These are phyloP conservation scores for Papilio polyxenes DNA, from an alignment of 1,140 invertebrate species.

Conservation along the genomic window DNA sequence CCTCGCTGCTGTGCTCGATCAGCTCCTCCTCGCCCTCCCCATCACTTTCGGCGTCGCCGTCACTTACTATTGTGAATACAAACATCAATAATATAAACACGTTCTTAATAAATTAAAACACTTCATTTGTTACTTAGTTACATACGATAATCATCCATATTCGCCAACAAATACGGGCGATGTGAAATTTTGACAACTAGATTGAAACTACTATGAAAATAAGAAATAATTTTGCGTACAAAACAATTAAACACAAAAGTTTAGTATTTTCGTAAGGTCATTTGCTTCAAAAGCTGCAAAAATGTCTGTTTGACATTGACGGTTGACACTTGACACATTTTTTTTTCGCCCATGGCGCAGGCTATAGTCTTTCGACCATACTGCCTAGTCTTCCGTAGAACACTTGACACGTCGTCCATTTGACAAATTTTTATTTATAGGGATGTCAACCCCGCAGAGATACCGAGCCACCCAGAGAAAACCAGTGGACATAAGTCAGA, in stretches of 20 bases:
- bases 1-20: slow-evolving; percentile 40
- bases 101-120: slow-evolving; percentile 18
- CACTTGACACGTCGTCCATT: too few species aligned
- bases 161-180: slow-evolving; percentile 46
- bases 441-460: too few species aligned
- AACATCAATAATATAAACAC: slow-evolving; percentile 19
- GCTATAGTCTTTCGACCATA: too few species aligned
- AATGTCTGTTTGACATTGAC: too few species aligned
- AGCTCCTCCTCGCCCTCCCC: slow-evolving; percentile 40
- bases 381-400: too few species aligned
- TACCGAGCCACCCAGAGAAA: too few species aligned
- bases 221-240: neutral
- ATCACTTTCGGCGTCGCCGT: slow-evolving; percentile 9
- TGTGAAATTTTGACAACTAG: slow-evolving; percentile 52
- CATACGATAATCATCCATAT: slow-evolving; percentile 61
- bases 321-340: too few species aligned
- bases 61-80: slow-evolving; percentile 40
- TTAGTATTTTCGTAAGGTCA: too few species aligned
- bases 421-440: too few species aligned
- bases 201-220: neutral
- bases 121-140: slow-evolving; percentile 34
- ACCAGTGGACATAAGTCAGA: too few species aligned
- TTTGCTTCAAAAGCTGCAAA: too few species aligned
- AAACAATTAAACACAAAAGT: neutral
- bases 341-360: too few species aligned